phyloP scores from a whole-genome alignment of 2,888 invertebrate genomes.

The Bruchidius siliquastri region DNA sequence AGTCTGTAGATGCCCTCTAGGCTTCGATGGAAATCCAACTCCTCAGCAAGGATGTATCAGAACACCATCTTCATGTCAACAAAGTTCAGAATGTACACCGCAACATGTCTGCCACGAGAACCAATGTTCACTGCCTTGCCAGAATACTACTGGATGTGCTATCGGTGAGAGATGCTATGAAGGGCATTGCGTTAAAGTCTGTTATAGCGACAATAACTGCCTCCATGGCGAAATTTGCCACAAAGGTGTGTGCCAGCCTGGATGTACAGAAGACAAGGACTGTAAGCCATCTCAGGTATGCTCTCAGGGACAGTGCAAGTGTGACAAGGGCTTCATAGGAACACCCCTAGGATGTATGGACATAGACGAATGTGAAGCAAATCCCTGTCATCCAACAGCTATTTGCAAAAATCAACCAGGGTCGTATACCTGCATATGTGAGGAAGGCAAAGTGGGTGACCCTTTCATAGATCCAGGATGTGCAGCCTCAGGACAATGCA shows the following conservation, averaged over 20 bases:
- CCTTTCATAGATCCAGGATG: conserved; percentile 70
- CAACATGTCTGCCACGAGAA: conserved; percentile 74
- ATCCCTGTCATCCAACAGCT: conserved; percentile 76
- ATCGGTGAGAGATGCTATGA: conserved; percentile 79
- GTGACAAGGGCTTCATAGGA: conserved; percentile 70
- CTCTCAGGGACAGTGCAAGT: conserved; percentile 68
- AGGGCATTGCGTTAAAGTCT: conserved; percentile 76
- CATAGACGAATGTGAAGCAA: conserved; percentile 74
- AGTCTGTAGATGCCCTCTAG: conserved; percentile 75
- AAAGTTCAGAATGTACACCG: conserved; percentile 67
- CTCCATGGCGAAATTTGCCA: conserved; percentile 84
- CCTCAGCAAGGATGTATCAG: conserved; percentile 86
- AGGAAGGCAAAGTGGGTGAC: conserved; percentile 74
- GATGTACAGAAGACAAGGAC: conserved; percentile 77
- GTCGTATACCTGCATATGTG: conserved; percentile 75
- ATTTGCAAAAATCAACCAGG: conserved; percentile 76
- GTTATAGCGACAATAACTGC: conserved; percentile 86
- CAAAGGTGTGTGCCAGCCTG: conserved; percentile 73
- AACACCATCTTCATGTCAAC: conserved; percentile 66
- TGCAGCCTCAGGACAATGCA: conserved; percentile 70
- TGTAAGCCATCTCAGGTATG: conserved; percentile 78
- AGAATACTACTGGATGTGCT: conserved; percentile 69
- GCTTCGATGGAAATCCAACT: conserved; percentile 82
- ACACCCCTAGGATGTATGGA: conserved; percentile 74
- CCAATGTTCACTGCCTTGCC: conserved; percentile 74